Percentiles rank a stretch among this genome's conserved stretches.
These are phyloP conservation scores for Arvicanthis niloticus DNA, from an alignment of 2,113 vertebrate species.

Conservation along the genomic window DNA sequence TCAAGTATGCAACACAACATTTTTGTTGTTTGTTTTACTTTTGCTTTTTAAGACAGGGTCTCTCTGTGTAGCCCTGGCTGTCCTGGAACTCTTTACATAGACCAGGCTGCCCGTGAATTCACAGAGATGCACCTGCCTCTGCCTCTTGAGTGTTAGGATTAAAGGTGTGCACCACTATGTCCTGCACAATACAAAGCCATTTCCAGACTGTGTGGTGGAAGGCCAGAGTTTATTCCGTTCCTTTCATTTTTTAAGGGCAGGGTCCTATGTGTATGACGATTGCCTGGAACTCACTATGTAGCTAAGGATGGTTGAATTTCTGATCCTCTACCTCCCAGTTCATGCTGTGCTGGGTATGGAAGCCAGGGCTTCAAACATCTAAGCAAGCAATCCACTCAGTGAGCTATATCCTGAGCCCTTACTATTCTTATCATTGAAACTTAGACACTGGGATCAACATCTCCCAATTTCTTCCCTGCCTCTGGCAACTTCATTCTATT, in stretches of 20 bases:
- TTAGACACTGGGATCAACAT: not conserved
- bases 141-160: not conserved
- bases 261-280: not conserved
- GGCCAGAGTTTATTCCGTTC: too few species aligned
- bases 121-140: not conserved
- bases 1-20: not conserved
- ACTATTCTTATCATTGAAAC: not conserved
- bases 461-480: too few species aligned
- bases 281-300: too few species aligned
- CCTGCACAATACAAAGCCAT: not conserved
- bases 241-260: not conserved
- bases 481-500: not conserved
- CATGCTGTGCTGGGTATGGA: not conserved
- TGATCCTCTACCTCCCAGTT: too few species aligned
- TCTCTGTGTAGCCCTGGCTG: not conserved
- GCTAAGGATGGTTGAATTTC: not conserved
- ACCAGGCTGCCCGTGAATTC: not conserved
- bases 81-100: not conserved
- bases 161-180: not conserved
- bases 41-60: not conserved
- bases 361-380: not conserved
- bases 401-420: not conserved
- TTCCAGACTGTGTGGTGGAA: not conserved
- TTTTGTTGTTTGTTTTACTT: not conserved
- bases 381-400: not conserved